phyloP scores from a whole-genome alignment of 1,140 invertebrate genomes.

The Penaeus japonicus region DNA sequence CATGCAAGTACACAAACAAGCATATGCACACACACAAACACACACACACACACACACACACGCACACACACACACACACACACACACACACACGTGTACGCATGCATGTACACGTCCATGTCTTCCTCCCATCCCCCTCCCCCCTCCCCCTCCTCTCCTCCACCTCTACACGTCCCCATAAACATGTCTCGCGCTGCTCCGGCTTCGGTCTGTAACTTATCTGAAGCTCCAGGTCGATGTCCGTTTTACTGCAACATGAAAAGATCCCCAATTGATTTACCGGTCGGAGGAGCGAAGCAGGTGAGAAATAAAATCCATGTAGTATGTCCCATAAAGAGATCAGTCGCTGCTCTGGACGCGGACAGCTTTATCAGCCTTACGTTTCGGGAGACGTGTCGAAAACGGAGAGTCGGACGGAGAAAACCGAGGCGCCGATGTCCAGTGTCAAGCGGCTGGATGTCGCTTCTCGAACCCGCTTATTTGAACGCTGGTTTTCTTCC shows the following conservation, averaged over 20 bases:
- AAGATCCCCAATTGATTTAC: constrained; percentile 2
- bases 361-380: constrained; percentile 25
- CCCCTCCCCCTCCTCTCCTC: not conserved
- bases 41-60: constrained; percentile 18
- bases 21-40: not conserved
- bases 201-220: not conserved
- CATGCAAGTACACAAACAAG: not conserved
- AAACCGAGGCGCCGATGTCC: too few relatives aligned
- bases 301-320: constrained; percentile 40
- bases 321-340: constrained; percentile 25
- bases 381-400: not conserved
- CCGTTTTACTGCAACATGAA: not conserved
- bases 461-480: too few relatives aligned
- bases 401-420: not conserved
- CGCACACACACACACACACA: constrained; percentile 14
- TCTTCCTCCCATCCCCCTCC: too few relatives aligned
- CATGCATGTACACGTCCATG: not conserved
- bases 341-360: not conserved
- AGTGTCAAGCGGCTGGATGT: too few relatives aligned
- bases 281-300: not conserved
- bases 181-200: not conserved
- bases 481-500: too few relatives aligned
- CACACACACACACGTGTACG: not conserved
- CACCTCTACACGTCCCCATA: not conserved
- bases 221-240: not conserved